A percentile compares a stretch with the other conserved stretches of the same genome.
Conservation (phyloP, 2,888 invertebrate genomes). For the Pristionchus maxplancki region DNA sequence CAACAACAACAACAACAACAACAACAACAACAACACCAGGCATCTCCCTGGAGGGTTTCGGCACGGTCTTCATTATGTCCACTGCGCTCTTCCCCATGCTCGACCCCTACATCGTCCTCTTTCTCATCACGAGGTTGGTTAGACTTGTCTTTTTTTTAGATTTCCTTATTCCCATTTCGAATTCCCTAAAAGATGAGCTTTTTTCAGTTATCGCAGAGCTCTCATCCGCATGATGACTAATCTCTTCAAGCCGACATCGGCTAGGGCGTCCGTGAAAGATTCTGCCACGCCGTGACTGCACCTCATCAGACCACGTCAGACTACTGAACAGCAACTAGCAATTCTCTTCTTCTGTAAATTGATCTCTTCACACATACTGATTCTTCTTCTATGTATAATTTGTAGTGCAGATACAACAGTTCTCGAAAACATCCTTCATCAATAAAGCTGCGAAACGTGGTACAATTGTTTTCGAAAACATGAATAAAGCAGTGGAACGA, state of each 20-base stretch:
- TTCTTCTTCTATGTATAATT: neutral
- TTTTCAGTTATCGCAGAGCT: neutral
- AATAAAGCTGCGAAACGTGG: constrained; percentile 7
- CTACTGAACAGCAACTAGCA: no score
- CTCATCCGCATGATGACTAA: neutral
- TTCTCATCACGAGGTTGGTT: neutral
- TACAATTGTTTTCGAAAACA: no score
- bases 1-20: no score
- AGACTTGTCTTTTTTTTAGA: neutral
- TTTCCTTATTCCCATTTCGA: neutral
- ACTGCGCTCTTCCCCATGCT: neutral
- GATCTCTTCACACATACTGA: no score
- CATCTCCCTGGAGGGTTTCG: neutral
- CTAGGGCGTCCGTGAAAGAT: neutral
- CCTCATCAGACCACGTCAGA: no score
- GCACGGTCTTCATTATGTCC: neutral
- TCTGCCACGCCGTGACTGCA: no score
- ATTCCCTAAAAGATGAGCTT: neutral
- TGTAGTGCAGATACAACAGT: neutral
- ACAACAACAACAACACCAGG: no score
- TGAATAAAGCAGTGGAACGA: no score
- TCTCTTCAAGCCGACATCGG: neutral
- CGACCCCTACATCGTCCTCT: constrained; percentile 1
- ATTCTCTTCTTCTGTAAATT: no score
- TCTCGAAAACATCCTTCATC: neutral